These are phyloP conservation scores for Schmidtea mediterranea DNA, from an alignment of 1,140 invertebrate species.

Conservation along the genomic window DNA sequence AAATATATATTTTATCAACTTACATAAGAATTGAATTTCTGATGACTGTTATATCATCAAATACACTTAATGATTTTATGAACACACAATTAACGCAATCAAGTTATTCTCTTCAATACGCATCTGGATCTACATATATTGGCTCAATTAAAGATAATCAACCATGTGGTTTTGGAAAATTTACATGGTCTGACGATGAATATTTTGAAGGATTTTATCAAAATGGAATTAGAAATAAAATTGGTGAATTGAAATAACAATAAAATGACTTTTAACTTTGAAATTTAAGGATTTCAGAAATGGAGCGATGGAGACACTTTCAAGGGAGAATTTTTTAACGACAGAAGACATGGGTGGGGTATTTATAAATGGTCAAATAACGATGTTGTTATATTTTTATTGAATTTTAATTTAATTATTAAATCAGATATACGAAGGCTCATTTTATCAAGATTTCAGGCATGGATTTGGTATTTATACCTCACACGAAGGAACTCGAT, in stretches of 20 bases:
- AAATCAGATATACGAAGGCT: conserved; percentile 20
- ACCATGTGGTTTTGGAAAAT: conserved; percentile 16
- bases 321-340: conserved; percentile 18
- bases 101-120: conserved; percentile 11
- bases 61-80: no score
- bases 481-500: conserved; percentile 16
- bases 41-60: no score
- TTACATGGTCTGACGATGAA: conserved; percentile 23
- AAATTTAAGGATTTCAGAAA: conserved; percentile 15
- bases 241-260: conserved; percentile 12
- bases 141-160: conserved; percentile 17
- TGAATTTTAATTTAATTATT: conserved; percentile 4
- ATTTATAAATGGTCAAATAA: conserved; percentile 15
- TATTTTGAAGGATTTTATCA: conserved; percentile 20
- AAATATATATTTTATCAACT: no score
- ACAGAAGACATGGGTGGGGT: conserved; percentile 19
- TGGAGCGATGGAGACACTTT: conserved; percentile 23
- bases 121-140: conserved; percentile 20
- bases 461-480: conserved; percentile 20
- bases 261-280: neutral
- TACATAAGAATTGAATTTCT: no score
- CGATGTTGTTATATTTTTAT: conserved; percentile 10
- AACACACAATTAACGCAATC: neutral
- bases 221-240: conserved; percentile 18
- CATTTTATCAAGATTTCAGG: no score